phyloP scores from a whole-genome alignment of 2,797 vertebrate species.

The Salmo trutta region DNA sequence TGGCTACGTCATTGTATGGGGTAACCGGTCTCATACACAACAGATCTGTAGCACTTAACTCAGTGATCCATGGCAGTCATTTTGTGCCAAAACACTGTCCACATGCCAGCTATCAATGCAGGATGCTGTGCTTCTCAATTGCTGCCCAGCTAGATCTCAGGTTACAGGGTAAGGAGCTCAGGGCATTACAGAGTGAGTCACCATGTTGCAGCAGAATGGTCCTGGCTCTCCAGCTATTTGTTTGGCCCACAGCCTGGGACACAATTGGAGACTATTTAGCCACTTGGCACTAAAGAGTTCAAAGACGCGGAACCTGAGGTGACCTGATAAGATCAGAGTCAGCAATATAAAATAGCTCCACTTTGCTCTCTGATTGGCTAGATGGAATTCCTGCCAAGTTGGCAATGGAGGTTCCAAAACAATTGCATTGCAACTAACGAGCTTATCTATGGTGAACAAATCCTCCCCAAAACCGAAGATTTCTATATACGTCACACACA shows the following conservation, averaged over 20 bases:
- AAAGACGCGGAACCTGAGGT: background rate
- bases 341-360: background rate
- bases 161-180: constrained; percentile 15
- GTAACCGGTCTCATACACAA: background rate
- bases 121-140: background rate
- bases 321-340: background rate
- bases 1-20: background rate
- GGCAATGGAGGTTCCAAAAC: background rate
- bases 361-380: background rate
- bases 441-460: background rate
- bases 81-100: background rate
- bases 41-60: background rate
- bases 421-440: background rate
- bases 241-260: background rate
- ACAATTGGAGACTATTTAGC: background rate
- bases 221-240: background rate
- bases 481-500: background rate
- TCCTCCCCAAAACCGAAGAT: background rate
- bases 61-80: background rate
- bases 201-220: background rate
- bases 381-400: background rate
- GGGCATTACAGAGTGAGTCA: background rate
- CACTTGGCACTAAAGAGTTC: background rate
- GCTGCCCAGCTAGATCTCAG: constrained; percentile 18
- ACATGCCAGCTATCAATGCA: background rate